Evolutionary conservation across 2,888 invertebrate species (phyloP), one percentile per base, ranked within the genome.

Genomic region (Ectropis crepuscularia): DNA sequence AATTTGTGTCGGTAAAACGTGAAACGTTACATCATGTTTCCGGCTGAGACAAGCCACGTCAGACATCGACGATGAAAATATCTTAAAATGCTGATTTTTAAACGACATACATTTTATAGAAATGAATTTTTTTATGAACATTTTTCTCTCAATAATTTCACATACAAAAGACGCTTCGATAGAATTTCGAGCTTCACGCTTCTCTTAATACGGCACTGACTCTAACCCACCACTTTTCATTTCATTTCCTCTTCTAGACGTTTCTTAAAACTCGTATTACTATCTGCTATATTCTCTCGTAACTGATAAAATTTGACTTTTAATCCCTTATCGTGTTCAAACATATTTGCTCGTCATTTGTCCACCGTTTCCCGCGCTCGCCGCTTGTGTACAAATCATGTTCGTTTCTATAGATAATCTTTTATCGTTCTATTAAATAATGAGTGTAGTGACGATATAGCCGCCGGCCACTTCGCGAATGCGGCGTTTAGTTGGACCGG

Each of bases 361-460:
- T 51, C 51, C 8, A 50, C 50, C 46, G 37, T 61, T 65, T 42
- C 57, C 48, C 60, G 64, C 38, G 45, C 71, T 72, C 71, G 69
- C 68, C 72, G 69, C 67, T 74, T 72, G 70, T 65, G 71, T 73
- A 76, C 78, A 47, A 49, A 79, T 80, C 77, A 74, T 85, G 87
- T 88, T 88, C 87, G 85, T 71, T 79, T 85, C 82, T 86, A 88
- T 87, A 89, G 89, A 90, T 91, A 88, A 90, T 91, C 88, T 89
- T 90, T 90, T 90, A 90, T 91, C 89, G 85, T 86, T 71, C 83
- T 87, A 89, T 90, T 91, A 88, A 90, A 87, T 91, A 90, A 90
- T 89, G 88, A 88, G 86, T 76, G 78, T 62, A 73, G 78, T 74
- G 65, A 50, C 70, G 63, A 72, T 75, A 76, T 79, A 75, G 76